These are phyloP conservation scores for Reticulitermes speratus DNA, from an alignment of 1,140 invertebrate species.

Conservation along the genomic window DNA sequence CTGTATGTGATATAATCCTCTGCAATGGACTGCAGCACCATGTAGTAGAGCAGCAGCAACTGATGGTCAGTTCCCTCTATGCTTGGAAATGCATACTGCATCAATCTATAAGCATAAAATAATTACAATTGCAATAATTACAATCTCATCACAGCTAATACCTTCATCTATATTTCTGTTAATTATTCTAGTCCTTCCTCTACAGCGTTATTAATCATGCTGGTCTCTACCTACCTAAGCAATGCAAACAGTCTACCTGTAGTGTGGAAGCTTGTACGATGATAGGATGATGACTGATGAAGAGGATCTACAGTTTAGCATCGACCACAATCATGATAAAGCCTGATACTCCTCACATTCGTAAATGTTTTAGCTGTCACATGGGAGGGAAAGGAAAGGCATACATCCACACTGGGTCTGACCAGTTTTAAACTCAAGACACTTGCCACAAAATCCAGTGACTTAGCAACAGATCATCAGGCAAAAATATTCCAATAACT, in stretches of 20 bases:
- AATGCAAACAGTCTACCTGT: too few relatives aligned
- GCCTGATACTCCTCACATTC: neutral
- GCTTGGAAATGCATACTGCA: constrained; percentile 33
- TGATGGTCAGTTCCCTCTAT: constrained; percentile 36
- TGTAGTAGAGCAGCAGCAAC: constrained; percentile 36
- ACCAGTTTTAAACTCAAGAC: neutral
- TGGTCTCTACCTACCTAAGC: too few relatives aligned
- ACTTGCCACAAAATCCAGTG: neutral
- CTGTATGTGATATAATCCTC: constrained; percentile 31
- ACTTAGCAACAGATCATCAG: too few relatives aligned
- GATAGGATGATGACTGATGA: too few relatives aligned
- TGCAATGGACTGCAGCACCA: constrained; percentile 35
- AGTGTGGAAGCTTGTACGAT: too few relatives aligned
- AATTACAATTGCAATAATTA: constrained; percentile 3
- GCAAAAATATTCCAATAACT: too few relatives aligned
- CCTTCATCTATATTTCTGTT: neutral
- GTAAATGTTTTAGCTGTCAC: neutral
- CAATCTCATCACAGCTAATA: neutral
- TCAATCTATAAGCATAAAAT: constrained; percentile 34
- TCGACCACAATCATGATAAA: neutral
- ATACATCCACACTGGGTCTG: neutral
- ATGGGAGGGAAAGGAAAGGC: neutral
- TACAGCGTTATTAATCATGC: neutral
- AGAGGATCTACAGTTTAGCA: too few relatives aligned
- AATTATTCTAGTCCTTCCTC: neutral